phyloP scores from a whole-genome alignment of 1,140 invertebrate species.

The Archegozetes longisetosus region DNA sequence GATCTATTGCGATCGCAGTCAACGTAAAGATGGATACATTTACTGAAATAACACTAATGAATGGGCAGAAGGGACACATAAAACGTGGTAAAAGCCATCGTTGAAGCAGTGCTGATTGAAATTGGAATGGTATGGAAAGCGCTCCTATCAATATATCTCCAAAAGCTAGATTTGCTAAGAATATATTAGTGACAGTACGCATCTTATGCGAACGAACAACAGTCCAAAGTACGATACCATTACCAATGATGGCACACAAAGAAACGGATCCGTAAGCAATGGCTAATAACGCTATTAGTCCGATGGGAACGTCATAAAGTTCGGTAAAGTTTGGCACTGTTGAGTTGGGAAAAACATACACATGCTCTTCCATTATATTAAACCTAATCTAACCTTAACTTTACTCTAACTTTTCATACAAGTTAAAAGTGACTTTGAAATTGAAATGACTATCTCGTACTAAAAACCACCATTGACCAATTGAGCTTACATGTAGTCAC shows the following conservation, averaged over 20 bases:
- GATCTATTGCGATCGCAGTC: constrained; percentile 65
- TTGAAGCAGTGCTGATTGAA: constrained; percentile 50
- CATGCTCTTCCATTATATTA: background rate
- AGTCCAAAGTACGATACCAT: constrained; percentile 68
- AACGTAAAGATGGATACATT: constrained; percentile 67
- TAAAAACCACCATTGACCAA: too few relatives aligned
- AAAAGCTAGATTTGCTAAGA: constrained; percentile 87
- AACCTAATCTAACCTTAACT: too few relatives aligned
- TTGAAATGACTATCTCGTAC: too few relatives aligned
- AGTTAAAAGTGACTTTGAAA: too few relatives aligned
- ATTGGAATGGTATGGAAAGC: constrained; percentile 78
- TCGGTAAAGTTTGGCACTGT: background rate
- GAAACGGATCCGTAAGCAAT: background rate
- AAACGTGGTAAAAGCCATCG: constrained; percentile 65
- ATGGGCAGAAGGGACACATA: constrained; percentile 59
- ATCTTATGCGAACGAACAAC: constrained; percentile 76
- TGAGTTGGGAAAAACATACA: background rate
- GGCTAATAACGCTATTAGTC: background rate
- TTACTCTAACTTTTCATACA: too few relatives aligned
- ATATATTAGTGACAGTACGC: constrained; percentile 96
- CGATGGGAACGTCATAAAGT: background rate
- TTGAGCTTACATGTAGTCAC: too few relatives aligned
- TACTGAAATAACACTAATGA: constrained; percentile 59
- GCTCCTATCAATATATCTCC: constrained; percentile 85
- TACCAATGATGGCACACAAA: constrained; percentile 52